Percentiles rank a stretch among this genome's conserved stretches.
These are phyloP conservation scores for Rallus limicola DNA, from an alignment of 2,113 vertebrate species.

Conservation along the genomic window DNA sequence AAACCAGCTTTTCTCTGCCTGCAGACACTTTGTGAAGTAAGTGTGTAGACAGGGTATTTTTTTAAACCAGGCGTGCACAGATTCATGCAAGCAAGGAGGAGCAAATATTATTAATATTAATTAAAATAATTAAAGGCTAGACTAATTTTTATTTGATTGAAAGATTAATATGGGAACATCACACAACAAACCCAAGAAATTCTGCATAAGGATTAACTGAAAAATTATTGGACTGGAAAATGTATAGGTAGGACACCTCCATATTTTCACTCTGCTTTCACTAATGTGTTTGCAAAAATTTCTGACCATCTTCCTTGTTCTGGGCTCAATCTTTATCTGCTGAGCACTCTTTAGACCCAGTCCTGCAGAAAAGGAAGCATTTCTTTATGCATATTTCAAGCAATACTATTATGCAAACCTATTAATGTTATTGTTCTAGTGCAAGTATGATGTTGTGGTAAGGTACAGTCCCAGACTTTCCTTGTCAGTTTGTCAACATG, in stretches of 20 bases:
- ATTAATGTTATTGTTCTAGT: not conserved
- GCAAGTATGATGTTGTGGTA: not conserved
- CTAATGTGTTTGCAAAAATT: not conserved
- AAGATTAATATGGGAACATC: not conserved
- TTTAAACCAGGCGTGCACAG: not conserved
- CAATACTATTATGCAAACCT: not conserved
- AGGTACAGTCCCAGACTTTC: not conserved
- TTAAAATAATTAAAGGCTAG: not conserved
- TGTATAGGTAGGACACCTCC: not conserved
- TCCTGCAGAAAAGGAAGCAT: not conserved
- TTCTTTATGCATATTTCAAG: not conserved
- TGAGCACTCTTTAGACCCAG: not conserved
- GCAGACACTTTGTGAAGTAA: too few species aligned
- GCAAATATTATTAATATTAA: not conserved
- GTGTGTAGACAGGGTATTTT: not conserved
- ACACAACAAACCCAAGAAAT: not conserved
- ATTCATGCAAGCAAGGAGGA: not conserved
- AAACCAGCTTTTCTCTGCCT: not conserved
- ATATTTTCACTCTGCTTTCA: not conserved
- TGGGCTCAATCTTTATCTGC: not conserved
- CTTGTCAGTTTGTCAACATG: fast-evolving
- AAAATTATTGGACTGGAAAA: not conserved
- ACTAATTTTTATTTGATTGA: not conserved
- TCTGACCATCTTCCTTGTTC: not conserved
- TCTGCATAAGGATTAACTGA: not conserved